Evolutionary conservation across 2,113 vertebrate species (phyloP).

Genomic region (Myocastor coypus): DNA sequence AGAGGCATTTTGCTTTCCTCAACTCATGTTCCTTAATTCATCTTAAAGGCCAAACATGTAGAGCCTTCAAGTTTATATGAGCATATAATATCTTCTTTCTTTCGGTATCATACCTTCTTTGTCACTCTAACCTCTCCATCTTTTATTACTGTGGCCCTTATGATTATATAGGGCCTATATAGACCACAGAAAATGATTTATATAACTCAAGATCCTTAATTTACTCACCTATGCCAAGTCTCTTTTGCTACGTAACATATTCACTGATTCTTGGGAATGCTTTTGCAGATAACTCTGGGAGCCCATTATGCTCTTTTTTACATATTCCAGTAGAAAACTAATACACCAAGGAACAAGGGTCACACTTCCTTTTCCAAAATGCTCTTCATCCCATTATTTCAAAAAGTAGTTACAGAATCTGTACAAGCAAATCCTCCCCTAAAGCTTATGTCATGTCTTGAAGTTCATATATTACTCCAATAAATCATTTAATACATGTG

Average conservation of each 20-base stretch:
- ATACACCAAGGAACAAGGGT: background rate
- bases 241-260: background rate
- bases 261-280: background rate
- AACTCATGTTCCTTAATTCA: background rate
- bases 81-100: background rate
- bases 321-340: background rate
- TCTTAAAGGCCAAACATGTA: background rate
- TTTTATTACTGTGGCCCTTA: background rate
- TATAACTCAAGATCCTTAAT: background rate
- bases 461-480: conserved; percentile 40
- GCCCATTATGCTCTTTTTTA: background rate
- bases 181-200: background rate
- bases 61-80: background rate
- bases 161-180: background rate
- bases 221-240: background rate
- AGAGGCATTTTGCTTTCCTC: background rate
- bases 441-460: background rate
- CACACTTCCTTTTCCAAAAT: background rate
- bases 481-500: background rate
- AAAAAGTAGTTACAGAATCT: background rate
- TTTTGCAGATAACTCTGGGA: background rate
- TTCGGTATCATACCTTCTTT: background rate
- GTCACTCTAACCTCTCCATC: background rate
- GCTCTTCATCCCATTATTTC: background rate
- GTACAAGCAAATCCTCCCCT: background rate